Evolutionary conservation across 2,113 vertebrate species (phyloP).

Genomic region (Halcyon malimbica): DNA sequence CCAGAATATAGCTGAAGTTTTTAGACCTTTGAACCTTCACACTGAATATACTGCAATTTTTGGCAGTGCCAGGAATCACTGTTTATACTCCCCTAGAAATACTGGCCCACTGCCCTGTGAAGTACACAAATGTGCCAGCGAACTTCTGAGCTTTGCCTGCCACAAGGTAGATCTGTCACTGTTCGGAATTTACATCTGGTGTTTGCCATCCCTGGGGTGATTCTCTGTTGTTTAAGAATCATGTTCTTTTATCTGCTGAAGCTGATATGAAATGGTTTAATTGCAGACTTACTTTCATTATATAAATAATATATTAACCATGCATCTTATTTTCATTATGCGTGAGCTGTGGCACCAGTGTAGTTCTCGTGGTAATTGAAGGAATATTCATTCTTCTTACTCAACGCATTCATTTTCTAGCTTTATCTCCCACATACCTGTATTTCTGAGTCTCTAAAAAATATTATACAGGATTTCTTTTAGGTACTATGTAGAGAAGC

Average conservation of each 20-base stretch:
- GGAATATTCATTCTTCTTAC: background rate
- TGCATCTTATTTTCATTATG: background rate
- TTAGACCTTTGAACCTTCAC: background rate
- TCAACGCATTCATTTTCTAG: background rate
- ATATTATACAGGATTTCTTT: background rate
- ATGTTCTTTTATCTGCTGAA: background rate
- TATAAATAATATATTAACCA: constrained; percentile 13
- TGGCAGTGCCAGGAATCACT: background rate
- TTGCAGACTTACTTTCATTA: background rate
- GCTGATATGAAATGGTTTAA: background rate
- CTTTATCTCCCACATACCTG: background rate
- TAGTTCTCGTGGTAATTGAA: background rate
- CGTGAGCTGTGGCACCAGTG: background rate
- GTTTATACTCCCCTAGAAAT: background rate
- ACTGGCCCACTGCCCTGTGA: background rate
- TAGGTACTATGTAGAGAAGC: background rate
- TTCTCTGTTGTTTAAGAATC: background rate
- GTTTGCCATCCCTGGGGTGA: background rate
- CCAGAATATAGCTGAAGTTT: background rate
- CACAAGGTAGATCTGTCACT: background rate
- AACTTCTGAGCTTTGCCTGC: background rate
- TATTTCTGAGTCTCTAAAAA: background rate
- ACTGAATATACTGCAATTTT: background rate
- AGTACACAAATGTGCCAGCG: background rate
- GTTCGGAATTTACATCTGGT: background rate